Evolutionary conservation across 2,888 invertebrate species (phyloP).

Genomic region (Atherix ibis): DNA sequence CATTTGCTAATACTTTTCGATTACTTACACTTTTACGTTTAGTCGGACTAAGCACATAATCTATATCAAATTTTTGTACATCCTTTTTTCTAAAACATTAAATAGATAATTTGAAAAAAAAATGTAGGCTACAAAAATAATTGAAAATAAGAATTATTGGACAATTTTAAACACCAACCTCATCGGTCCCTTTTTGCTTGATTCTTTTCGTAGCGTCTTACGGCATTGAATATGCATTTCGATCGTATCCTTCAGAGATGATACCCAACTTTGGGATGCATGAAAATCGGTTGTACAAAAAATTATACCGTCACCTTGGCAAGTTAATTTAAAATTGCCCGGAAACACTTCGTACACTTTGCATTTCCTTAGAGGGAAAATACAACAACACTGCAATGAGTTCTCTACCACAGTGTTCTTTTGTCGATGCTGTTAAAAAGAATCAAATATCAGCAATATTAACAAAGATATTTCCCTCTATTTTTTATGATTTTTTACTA

Average conservation of each 20-base stretch:
- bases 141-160: no score
- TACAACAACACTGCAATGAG: constrained; percentile 46
- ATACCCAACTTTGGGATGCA: constrained; percentile 41
- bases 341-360: constrained; percentile 40
- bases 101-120: background rate
- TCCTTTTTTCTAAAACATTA: constrained; percentile 34
- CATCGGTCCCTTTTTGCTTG: constrained; percentile 43
- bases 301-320: constrained; percentile 40
- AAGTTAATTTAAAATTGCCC: constrained; percentile 43
- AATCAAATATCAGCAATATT: background rate
- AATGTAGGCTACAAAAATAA: no score
- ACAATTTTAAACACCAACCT: no score
- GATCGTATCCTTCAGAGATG: constrained; percentile 38
- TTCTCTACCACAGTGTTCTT: constrained; percentile 39
- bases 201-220: constrained; percentile 45
- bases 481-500: background rate
- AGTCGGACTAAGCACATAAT: constrained; percentile 38
- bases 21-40: constrained; percentile 33
- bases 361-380: constrained; percentile 55
- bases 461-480: no score
- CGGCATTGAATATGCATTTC: constrained; percentile 40
- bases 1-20: no score
- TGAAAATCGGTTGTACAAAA: constrained; percentile 39
- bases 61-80: constrained; percentile 36
- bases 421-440: constrained; percentile 19